Percentiles rank a stretch among this genome's conserved stretches.
These are phyloP conservation scores for Dolichallabes microphthalmus DNA, from an alignment of 2,113 vertebrate species.

Conservation along the genomic window DNA sequence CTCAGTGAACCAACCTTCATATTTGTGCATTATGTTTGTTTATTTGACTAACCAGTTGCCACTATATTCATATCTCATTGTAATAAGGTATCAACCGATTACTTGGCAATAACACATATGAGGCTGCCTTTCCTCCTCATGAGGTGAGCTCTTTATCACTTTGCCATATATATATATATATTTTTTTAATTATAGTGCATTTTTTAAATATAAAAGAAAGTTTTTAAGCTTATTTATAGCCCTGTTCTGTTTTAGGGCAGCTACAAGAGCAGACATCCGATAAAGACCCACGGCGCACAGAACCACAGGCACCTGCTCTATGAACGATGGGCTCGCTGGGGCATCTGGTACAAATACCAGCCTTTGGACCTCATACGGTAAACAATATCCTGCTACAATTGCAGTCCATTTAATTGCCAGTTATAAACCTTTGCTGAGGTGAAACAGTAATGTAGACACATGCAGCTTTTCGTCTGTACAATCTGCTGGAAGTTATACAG, in stretches of 20 bases:
- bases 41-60: not conserved
- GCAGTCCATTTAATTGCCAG: not conserved
- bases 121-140: conserved; percentile 96
- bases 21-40: not conserved
- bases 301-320: conserved; percentile 96
- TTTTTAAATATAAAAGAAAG: not conserved
- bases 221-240: not conserved
- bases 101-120: conserved; percentile 90
- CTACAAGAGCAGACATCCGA: conserved; percentile 91
- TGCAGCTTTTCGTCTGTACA: not conserved
- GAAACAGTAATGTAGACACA: not conserved
- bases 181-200: not conserved
- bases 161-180: not conserved
- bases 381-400: conserved; percentile 5
- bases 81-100: conserved; percentile 89
- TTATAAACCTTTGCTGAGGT: not conserved
- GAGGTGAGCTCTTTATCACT: conserved; percentile 76
- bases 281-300: conserved; percentile 93
- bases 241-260: conserved; percentile 77
- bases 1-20: not conserved
- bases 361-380: conserved; percentile 97
- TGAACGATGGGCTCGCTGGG: conserved; percentile 97
- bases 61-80: conserved; percentile 36
- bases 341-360: conserved; percentile 99
- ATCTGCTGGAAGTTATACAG: not conserved